Percentiles rank a stretch among this genome's conserved stretches.
These are phyloP conservation scores for Arctocebus calabarensis DNA, from an alignment of 2,797 vertebrate genomes.

Conservation along the genomic window DNA sequence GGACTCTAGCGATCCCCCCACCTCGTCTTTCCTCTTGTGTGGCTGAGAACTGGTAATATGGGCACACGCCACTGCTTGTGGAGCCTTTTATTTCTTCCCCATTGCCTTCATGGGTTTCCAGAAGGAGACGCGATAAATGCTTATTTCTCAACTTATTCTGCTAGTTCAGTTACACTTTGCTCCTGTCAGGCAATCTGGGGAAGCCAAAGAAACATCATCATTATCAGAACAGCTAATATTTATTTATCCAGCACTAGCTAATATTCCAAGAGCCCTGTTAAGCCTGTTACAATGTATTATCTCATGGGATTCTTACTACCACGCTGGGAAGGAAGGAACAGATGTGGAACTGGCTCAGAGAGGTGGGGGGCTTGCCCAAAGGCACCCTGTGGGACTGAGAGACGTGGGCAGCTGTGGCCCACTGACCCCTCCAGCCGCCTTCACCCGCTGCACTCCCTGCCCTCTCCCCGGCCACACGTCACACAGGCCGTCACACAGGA, in stretches of 20 bases:
- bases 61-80: rapidly evolving
- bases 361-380: not conserved
- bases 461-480: no score
- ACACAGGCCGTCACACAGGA: no score
- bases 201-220: conserved; percentile 23
- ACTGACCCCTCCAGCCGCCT: not conserved
- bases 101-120: not conserved
- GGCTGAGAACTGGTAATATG: not conserved
- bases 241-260: not conserved
- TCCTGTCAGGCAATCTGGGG: not conserved
- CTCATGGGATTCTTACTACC: not conserved
- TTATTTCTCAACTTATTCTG: not conserved
- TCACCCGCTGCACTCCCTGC: rapidly evolving
- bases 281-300: not conserved
- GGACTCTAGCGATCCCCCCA: not conserved
- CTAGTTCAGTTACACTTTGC: not conserved
- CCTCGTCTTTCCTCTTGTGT: not conserved
- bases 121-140: not conserved
- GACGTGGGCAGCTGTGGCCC: not conserved
- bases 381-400: not conserved
- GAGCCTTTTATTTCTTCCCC: no score
- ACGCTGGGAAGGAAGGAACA: not conserved
- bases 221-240: not conserved
- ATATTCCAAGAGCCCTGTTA: not conserved
- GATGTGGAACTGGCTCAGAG: not conserved